Evolutionary conservation across 2,888 invertebrate genomes (phyloP), one percentile per base, ranked within the genome.

Genomic region (Colletes collaris): DNA sequence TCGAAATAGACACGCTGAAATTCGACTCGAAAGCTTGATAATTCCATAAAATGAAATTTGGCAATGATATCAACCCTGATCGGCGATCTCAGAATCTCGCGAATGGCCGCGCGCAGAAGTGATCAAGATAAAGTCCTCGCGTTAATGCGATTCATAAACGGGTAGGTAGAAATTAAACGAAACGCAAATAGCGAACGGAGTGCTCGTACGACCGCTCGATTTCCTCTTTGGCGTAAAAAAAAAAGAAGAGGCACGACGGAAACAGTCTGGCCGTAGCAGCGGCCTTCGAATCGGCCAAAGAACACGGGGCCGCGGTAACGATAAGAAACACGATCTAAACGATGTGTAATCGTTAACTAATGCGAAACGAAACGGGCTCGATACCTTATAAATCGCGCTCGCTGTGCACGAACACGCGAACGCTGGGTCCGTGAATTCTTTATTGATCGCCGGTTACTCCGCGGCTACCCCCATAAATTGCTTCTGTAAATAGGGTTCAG

Each of bases 251-350:
- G 50, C 35, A 59, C 10, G 13, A 44, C 46, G 4, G 49, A 49
- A 49, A 50, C 50, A 5, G 13, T 27, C 27, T 27, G 27, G 27
- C 27, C 53, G 46, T 53, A 40, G 44, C 58, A 59, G 67, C 59
- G 40, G 52, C 58, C 58, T 67, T 67, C 67, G 53, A 16, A 59
- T 10, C 58, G 70, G 53, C 37, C 11, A 56, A 16, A 52, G 76
- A 73, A 59, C 78, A 63, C 64, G 74, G 66, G 71, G 72, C 75
- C 37, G 50, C 27, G 46, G 52, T 55, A 13, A 59, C 66, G 77
- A 79, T 76, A 79, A 79, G 79, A 79, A 79, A 79, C 77, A 68
- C 72, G 78, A 79, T 79, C 72, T 78, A 78, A 78, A 78, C 72
- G 78, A 78, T 73, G 78, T 69, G 78, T 78, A 78, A 78, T 77